Percentiles rank a stretch among this genome's conserved stretches.
Conservation (phyloP, 2,797 vertebrate species). For the Anniella stebbinsi region DNA sequence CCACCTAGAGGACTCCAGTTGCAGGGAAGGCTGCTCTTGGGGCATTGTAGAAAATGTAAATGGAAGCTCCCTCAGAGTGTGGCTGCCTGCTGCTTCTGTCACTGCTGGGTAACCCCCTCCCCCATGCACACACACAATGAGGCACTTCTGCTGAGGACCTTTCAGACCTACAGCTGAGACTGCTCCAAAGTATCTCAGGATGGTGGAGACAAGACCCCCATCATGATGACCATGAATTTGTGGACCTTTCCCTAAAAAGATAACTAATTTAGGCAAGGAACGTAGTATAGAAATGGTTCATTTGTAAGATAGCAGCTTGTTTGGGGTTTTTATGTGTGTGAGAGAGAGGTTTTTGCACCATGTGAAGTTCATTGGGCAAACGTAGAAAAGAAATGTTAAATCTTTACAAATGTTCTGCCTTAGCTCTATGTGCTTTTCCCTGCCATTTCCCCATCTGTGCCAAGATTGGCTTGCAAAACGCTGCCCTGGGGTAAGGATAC, state of each 20-base stretch:
- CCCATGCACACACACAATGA: too few relatives aligned
- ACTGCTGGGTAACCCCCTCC: too few relatives aligned
- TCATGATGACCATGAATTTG: background rate
- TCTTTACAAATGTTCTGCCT: constrained; percentile 54
- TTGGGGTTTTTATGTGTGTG: constrained; percentile 2
- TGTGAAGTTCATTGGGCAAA: background rate
- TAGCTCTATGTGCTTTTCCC: constrained; percentile 52
- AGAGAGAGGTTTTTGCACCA: background rate
- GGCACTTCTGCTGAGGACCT: background rate
- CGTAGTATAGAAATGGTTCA: fast-evolving
- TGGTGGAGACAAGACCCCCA: background rate
- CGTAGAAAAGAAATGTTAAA: constrained; percentile 47
- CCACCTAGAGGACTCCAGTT: too few relatives aligned
- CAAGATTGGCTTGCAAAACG: constrained; percentile 58
- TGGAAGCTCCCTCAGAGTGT: too few relatives aligned
- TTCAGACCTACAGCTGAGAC: background rate
- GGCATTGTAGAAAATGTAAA: too few relatives aligned
- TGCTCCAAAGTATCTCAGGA: background rate
- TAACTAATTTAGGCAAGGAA: background rate
- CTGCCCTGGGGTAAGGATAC: constrained; percentile 44
- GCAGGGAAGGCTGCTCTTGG: too few relatives aligned
- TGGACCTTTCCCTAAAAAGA: background rate
- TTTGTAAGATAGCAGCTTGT: background rate
- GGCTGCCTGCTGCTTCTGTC: too few relatives aligned
- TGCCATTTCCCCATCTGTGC: constrained; percentile 34